Base-by-base conservation (phyloP, 2,888 invertebrate species). In the Acleris sparsana region DNA sequence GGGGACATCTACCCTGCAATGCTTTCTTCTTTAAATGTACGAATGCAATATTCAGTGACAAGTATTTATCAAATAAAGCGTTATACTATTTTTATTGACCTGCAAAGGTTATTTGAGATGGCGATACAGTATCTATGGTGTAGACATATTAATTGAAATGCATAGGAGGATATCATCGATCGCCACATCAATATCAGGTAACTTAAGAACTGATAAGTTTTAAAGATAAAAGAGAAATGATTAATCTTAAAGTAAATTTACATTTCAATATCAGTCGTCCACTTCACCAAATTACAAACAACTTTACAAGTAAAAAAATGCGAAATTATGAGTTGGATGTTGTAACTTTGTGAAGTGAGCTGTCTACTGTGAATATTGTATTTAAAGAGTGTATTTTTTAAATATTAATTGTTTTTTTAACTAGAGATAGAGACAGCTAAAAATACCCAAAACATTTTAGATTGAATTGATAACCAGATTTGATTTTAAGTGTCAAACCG, bases 1-100 rank as follows among this genome's bases (percentile, higher is more conserved):
- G 91, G 91, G 86, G 84, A 80, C 72, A 20, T 20, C 75, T 79
- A 79, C 73, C 79, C 81, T 81, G 73, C 80, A 82, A 83, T 84
- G 80, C 79, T 86, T 80, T 82, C 74, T 79, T 73, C 80, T 82
- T 79, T 69, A 77, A 68, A 74, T 82, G 81, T 84, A 75, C 74
- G 77, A 81, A 83, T 77, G 75, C 77, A 74, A 74, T 77, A 79
- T 80, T 78, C 76, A 71, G 74, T 75, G 72, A 77, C 80, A 82
- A 85, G 73, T 73, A 74, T 69, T 71, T 70, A 70, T 63, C 48
- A 64, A 62, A 65, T 46, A 58, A 56, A 75, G 17, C 48, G 55
- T 53, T 25, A 33, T 33, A 22, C 49, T 39, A 43, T 49, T 56
- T 48, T 60, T 63, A 70, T 80, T 79, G 83, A 89, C 85, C 83